phyloP scores from a whole-genome alignment of 2,113 vertebrate genomes.

The Galbula dea region DNA sequence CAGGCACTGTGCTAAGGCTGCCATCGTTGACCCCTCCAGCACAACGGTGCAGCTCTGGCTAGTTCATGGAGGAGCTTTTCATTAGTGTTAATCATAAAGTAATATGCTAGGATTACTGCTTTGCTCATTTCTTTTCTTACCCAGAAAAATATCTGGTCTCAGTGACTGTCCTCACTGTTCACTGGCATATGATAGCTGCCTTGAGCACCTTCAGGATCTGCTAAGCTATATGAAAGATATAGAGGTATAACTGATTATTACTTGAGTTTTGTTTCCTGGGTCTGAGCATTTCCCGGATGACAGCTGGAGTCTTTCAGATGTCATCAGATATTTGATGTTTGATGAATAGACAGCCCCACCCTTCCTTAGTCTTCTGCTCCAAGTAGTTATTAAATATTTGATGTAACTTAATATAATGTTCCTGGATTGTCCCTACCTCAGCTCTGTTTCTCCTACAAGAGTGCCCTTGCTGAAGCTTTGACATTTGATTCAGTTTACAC shows the following conservation, averaged over 20 bases:
- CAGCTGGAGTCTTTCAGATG: neutral
- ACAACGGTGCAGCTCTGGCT: neutral
- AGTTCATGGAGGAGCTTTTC: neutral
- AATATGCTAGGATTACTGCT: neutral
- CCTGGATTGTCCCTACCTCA: neutral
- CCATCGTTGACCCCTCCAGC: rapidly evolving
- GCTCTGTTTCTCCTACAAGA: neutral
- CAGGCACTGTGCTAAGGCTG: neutral
- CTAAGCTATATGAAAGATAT: neutral
- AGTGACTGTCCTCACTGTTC: neutral
- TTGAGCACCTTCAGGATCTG: neutral
- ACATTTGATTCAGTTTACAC: neutral
- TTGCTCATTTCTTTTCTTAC: neutral
- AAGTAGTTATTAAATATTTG: neutral
- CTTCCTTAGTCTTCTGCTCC: neutral
- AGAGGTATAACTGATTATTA: neutral
- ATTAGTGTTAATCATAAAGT: neutral
- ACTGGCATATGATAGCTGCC: neutral
- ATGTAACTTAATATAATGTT: neutral
- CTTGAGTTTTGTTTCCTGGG: neutral
- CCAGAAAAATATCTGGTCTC: neutral
- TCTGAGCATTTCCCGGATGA: neutral
- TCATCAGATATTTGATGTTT: neutral
- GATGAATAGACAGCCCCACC: neutral
- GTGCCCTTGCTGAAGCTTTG: neutral